phyloP scores from a whole-genome alignment of 2,113 vertebrate genomes.

The Excalfactoria chinensis region DNA sequence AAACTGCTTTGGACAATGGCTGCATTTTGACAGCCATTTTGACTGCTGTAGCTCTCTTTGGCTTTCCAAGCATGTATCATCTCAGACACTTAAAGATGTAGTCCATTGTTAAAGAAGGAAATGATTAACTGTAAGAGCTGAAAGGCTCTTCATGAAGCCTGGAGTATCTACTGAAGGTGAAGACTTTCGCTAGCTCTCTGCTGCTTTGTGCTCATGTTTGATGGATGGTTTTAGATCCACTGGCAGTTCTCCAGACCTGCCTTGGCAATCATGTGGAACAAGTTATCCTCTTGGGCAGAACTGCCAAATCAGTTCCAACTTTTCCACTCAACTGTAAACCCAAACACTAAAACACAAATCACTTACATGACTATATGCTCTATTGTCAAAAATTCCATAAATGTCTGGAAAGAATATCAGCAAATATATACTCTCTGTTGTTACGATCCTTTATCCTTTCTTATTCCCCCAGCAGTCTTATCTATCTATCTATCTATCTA shows the following conservation, averaged over 20 bases:
- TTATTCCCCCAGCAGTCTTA: neutral
- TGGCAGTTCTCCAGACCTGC: slow-evolving; percentile 46
- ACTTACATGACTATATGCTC: neutral
- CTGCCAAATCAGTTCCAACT: slow-evolving; percentile 33
- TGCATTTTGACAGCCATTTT: neutral
- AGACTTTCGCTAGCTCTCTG: slow-evolving; percentile 9
- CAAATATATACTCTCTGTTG: neutral
- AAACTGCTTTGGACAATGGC: neutral
- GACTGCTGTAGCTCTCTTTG: neutral
- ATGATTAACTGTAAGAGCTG: neutral
- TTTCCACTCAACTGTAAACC: slow-evolving; percentile 42
- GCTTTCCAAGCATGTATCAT: neutral
- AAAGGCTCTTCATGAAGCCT: neutral
- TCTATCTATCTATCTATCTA: neutral
- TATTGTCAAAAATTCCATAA: slow-evolving; percentile 48
- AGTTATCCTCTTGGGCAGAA: slow-evolving; percentile 42
- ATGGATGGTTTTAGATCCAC: slow-evolving; percentile 38
- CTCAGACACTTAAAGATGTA: neutral
- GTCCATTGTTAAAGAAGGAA: neutral
- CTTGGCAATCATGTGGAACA: slow-evolving; percentile 40
- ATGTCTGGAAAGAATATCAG: slow-evolving; percentile 6
- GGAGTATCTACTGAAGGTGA: neutral
- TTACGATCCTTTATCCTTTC: neutral
- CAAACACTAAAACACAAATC: slow-evolving; percentile 27
- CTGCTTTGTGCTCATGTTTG: neutral